phyloP scores from a whole-genome alignment of 2,113 vertebrate species.

The Verasper variegatus region DNA sequence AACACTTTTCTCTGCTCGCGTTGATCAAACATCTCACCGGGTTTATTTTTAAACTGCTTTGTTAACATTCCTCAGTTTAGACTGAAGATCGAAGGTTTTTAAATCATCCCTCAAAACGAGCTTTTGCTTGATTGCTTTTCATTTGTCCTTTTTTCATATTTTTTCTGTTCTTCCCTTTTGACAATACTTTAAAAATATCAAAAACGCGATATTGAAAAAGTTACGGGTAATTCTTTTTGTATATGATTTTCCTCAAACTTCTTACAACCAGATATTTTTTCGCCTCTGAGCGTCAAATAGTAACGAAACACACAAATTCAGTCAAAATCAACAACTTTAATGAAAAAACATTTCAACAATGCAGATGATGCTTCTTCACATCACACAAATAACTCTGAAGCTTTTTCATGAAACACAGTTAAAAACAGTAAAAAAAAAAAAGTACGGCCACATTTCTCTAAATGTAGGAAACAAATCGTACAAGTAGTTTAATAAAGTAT shows the following conservation, averaged over 20 bases:
- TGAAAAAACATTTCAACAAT: constrained; percentile 12
- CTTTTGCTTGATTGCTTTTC: no score
- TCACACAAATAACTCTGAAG: background rate
- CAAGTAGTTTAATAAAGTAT: constrained; percentile 4
- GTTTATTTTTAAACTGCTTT: no score
- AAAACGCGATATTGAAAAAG: no score
- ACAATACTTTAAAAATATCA: no score
- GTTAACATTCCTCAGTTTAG: no score
- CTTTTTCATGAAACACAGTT: background rate
- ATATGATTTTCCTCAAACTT: no score
- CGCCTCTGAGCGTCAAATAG: background rate
- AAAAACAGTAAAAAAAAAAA: background rate
- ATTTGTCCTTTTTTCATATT: no score
- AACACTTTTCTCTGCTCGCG: background rate
- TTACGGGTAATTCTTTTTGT: no score
- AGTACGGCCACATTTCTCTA: background rate
- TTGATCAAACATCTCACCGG: background rate
- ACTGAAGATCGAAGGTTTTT: no score
- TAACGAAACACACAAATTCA: background rate
- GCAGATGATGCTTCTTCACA: background rate
- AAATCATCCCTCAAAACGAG: no score
- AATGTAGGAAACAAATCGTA: background rate
- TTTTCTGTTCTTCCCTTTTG: no score
- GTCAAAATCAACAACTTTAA: constrained; percentile 9
- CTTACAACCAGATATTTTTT: background rate